These are phyloP conservation scores for Chinchilla lanigera DNA, from an alignment of 2,113 vertebrate species.

Conservation along the genomic window DNA sequence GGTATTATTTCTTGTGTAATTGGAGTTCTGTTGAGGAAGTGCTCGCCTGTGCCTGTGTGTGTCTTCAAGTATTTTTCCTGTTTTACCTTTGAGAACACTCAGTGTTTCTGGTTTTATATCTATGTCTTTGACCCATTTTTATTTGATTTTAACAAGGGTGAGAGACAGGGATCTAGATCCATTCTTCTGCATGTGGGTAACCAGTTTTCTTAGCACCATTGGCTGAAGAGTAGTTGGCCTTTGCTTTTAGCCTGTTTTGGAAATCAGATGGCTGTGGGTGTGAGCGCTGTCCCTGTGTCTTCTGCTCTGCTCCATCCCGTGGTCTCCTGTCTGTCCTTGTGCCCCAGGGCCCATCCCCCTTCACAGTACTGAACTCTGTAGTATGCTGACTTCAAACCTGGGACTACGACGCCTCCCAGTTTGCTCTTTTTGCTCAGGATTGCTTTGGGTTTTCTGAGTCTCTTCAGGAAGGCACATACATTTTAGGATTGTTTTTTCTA, in stretches of 20 bases:
- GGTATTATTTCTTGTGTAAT: background rate
- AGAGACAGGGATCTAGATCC: background rate
- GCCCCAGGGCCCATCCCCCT: too few species aligned
- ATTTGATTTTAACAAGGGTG: background rate
- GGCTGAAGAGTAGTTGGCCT: background rate
- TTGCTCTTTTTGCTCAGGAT: background rate
- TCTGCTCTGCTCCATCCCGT: background rate
- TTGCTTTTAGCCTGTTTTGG: background rate
- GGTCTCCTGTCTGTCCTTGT: background rate
- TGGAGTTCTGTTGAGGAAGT: background rate
- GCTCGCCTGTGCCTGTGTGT: background rate
- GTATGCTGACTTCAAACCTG: background rate
- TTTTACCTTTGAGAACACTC: background rate
- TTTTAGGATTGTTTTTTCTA: background rate
- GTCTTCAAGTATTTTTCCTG: background rate
- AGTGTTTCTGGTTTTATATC: background rate
- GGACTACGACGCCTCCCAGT: background rate
- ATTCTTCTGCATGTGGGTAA: background rate
- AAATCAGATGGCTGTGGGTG: background rate
- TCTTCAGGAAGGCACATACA: background rate
- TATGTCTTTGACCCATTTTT: background rate
- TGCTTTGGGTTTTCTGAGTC: background rate
- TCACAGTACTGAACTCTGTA: background rate
- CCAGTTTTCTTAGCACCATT: background rate
- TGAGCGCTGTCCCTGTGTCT: rapidly evolving